Conservation (phyloP, 2,797 vertebrate genomes). For the Mus spretus region DNA sequence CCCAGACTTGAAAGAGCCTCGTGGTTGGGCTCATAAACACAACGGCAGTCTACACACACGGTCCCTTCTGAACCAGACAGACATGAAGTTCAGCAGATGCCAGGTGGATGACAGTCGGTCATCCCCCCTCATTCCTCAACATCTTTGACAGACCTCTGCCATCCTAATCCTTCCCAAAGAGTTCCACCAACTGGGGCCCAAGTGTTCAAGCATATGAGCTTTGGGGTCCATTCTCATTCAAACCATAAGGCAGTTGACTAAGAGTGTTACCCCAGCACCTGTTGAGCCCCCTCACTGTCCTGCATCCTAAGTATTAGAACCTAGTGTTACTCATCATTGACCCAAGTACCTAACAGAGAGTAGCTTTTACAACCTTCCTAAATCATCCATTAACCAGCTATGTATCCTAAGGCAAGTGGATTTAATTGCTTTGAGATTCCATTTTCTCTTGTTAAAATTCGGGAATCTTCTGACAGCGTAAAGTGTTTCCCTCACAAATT, state of each 20-base stretch:
- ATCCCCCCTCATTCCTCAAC: background rate
- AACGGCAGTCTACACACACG: background rate
- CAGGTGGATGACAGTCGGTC: background rate
- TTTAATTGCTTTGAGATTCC: constrained; percentile 66
- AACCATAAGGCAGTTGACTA: background rate
- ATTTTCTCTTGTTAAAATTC: constrained; percentile 73
- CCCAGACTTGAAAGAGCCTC: background rate
- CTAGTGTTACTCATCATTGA: background rate
- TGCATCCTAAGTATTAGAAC: background rate
- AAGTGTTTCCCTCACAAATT: constrained; percentile 60
- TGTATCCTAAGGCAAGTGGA: background rate
- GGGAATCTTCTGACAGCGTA: constrained; percentile 31
- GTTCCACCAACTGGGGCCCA: background rate
- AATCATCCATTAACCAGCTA: constrained; percentile 37
- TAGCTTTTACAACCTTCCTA: constrained; percentile 7
- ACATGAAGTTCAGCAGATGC: background rate
- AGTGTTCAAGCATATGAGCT: background rate
- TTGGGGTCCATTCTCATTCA: background rate
- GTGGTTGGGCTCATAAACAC: background rate
- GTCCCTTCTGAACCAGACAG: background rate
- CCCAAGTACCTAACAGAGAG: background rate
- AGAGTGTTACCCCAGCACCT: background rate
- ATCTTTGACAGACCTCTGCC: background rate
- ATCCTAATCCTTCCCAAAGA: background rate
- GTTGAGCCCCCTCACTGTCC: background rate